These are phyloP conservation scores for Drosophila cracens DNA, from an alignment of 2,888 invertebrate genomes.

Conservation along the genomic window DNA sequence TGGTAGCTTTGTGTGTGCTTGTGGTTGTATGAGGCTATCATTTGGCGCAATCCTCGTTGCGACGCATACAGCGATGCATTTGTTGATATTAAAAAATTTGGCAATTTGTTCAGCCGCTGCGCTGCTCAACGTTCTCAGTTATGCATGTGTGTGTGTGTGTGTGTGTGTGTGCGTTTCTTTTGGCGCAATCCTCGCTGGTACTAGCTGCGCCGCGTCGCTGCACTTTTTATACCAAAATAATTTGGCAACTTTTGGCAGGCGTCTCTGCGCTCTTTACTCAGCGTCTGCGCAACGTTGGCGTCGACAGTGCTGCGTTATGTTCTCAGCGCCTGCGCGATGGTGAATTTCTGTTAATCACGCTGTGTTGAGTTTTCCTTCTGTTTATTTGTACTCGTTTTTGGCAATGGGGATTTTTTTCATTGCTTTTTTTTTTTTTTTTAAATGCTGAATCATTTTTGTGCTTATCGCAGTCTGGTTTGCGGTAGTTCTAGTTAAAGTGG, in stretches of 20 bases:
- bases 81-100: constrained; percentile 56
- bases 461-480: constrained; percentile 33
- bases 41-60: constrained; percentile 71
- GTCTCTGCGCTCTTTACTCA: constrained; percentile 1
- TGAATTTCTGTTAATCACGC: constrained; percentile 51
- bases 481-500: constrained; percentile 62
- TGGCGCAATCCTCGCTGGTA: constrained; percentile 66
- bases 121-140: constrained; percentile 41
- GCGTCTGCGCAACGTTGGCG: constrained; percentile 27
- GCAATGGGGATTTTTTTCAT: constrained; percentile 48
- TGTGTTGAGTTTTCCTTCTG: constrained; percentile 67
- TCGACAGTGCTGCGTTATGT: constrained; percentile 12
- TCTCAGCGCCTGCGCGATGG: constrained; percentile 47
- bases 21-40: constrained; percentile 26
- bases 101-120: constrained; percentile 42
- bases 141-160: constrained; percentile 7
- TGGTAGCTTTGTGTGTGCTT: constrained; percentile 3
- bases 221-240: constrained; percentile 36
- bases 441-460: constrained; percentile 62
- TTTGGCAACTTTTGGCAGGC: constrained; percentile 54
- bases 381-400: constrained; percentile 34
- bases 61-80: constrained; percentile 18
- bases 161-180: constrained; percentile 25
- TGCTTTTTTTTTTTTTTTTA: constrained; percentile 22
- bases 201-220: constrained; percentile 9